phyloP scores from a whole-genome alignment of 2,113 vertebrate species.

The Heloderma charlesbogerti region DNA sequence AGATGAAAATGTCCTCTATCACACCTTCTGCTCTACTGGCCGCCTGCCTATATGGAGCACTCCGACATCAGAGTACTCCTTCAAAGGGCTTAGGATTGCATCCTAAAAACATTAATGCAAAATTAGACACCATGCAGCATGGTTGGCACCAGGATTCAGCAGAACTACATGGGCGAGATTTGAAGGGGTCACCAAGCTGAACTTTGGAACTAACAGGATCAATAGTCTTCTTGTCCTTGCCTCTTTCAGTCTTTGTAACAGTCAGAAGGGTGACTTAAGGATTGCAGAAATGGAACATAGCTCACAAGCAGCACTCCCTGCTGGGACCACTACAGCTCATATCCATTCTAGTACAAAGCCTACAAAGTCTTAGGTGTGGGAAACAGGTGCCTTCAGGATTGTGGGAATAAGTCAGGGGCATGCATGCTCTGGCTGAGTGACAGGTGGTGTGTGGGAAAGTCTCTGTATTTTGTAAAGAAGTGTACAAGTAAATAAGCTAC shows the following conservation, averaged over 20 bases:
- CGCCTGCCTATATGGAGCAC: no score
- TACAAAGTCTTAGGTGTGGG: neutral
- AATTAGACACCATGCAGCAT: conserved; percentile 19
- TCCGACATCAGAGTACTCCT: no score
- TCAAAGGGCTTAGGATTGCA: neutral
- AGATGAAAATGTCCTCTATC: no score
- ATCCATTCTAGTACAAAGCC: neutral
- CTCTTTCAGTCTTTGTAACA: neutral
- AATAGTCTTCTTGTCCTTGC: neutral
- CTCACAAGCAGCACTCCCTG: neutral
- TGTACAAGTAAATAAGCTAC: neutral
- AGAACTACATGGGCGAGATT: neutral
- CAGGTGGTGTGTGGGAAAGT: neutral
- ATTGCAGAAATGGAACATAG: neutral
- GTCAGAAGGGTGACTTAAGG: neutral
- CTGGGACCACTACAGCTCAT: neutral
- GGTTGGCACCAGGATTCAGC: neutral
- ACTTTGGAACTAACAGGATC: neutral
- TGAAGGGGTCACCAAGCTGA: neutral
- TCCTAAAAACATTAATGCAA: neutral
- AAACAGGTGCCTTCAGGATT: neutral
- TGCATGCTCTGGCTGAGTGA: neutral
- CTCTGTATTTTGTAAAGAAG: neutral
- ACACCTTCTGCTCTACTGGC: no score
- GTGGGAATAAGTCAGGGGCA: neutral